Evolutionary conservation across 2,113 vertebrate genomes (phyloP).

Genomic region (Neodon shergylaensis): DNA sequence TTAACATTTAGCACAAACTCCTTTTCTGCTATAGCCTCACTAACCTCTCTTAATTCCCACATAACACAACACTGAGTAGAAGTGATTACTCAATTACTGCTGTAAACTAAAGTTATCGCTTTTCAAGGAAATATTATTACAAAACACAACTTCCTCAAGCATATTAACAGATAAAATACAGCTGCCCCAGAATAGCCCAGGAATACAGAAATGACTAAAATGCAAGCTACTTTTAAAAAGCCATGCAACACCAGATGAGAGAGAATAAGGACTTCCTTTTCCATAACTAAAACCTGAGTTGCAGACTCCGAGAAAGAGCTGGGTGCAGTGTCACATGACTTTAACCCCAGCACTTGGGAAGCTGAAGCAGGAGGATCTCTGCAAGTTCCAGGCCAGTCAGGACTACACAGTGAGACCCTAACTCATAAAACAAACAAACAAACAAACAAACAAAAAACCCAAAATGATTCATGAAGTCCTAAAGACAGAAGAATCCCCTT

Average conservation of each 20-base stretch:
- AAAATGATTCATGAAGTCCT: not conserved
- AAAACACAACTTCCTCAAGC: conserved; percentile 49
- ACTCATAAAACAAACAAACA: not conserved
- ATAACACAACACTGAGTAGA: conserved; percentile 3
- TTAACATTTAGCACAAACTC: conserved; percentile 30
- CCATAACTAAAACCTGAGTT: conserved; percentile 24
- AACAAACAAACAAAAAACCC: not conserved
- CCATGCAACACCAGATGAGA: not conserved
- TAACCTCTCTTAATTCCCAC: conserved; percentile 38
- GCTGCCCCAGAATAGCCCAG: conserved; percentile 14
- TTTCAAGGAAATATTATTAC: conserved; percentile 47
- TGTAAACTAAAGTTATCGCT: conserved; percentile 31
- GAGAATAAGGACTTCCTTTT: not conserved
- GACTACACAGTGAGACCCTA: not conserved
- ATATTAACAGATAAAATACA: conserved; percentile 50
- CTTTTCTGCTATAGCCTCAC: conserved; percentile 25
- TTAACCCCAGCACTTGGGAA: too few relatives aligned
- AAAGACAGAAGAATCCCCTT: conserved; percentile 7
- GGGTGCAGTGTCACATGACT: not conserved
- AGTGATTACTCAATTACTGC: not conserved
- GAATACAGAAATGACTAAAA: conserved; percentile 52
- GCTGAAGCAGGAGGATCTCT: not conserved
- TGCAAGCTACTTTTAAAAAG: conserved; percentile 41
- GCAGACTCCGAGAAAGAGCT: not conserved
- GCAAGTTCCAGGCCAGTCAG: not conserved